Base-by-base conservation (phyloP, 92 coral and sea anemone genomes). In the Montipora capitata region DNA sequence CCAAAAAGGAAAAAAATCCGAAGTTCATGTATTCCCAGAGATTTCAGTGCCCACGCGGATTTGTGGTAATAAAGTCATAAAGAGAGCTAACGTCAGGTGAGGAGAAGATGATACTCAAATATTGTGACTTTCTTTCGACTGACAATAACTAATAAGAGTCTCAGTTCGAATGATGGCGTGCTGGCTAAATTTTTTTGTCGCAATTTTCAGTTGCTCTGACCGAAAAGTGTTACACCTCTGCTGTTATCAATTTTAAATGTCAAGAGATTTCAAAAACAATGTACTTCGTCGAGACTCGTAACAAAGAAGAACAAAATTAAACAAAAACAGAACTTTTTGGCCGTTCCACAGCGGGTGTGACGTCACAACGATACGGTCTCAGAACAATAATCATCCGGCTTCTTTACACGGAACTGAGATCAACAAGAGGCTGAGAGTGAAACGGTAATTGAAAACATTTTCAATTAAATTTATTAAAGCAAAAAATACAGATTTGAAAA, bases 231-330 rank as follows among this genome's bases (percentile, higher is more conserved):
- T 65, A 42, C 13, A 54, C 67, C 85, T 51, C 85, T 77, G 85
- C 54, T 68, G 77, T 69, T 81, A 59, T 81, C 51, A 51, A 48
- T 51, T 69, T 41, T 14, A 51, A 69, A 52, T 81, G 85, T 69
- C 85, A 51, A 63, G 58, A 63, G 58, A 52, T 52, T 12, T 68
- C 45, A 51, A 45, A 68, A 81, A 66, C 69, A 77, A 40, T 16
- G 59, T 51, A 77, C 17, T 61, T 5, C 10, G 52, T 48, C 44
- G 57, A 51, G 8, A 18, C 9, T 5, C 41, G 15, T 5, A 52
- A 81, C 45, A 63, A 52, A 80, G 39, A 17, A 18, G 40, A 15
- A 40, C 75, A 49, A 81, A 40, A 81, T 12, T 15, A 39, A 43
- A 5, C 52, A 44, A 20, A 20, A 20, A 20, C 27, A 20, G 27